A percentile compares a stretch with the other conserved stretches of the same genome.
Evolutionary conservation across 2,888 invertebrate genomes (phyloP).

Genomic region (Noctua fimbriata): DNA sequence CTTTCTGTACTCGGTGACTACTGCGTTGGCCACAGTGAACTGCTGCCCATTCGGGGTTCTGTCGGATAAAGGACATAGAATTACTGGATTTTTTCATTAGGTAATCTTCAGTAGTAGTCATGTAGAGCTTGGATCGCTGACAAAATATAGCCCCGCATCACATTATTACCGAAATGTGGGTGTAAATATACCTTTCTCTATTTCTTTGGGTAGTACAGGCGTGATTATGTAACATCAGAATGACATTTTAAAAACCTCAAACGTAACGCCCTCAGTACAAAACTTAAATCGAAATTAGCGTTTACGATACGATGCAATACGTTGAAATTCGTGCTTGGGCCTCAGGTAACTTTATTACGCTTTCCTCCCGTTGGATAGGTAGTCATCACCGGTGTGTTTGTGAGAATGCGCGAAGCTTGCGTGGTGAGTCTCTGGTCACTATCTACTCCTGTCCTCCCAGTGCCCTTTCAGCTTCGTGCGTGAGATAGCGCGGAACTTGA

Average conservation of each 20-base stretch:
- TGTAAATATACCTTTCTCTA: background rate
- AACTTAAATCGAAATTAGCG: background rate
- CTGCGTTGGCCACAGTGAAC: background rate
- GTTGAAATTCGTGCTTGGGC: background rate
- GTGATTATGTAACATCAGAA: background rate
- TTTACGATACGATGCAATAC: background rate
- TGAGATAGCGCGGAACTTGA: slow-evolving; percentile 31
- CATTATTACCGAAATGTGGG: background rate
- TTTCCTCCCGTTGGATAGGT: background rate
- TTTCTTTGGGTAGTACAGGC: background rate
- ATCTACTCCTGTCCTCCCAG: slow-evolving; percentile 12
- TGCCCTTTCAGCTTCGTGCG: slow-evolving; percentile 40
- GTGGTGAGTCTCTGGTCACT: slow-evolving; percentile 6
- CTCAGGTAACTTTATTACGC: background rate
- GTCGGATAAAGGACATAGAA: background rate
- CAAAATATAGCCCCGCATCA: background rate
- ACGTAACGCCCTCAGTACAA: background rate
- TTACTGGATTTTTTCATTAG: background rate
- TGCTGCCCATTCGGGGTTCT: background rate
- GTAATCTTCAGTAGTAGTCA: background rate
- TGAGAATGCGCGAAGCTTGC: background rate
- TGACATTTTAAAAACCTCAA: background rate
- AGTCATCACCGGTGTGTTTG: no score
- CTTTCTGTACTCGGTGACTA: background rate
- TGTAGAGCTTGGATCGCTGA: background rate